Conservation (phyloP, 2,888 invertebrate species). For the Pterostichus madidus region DNA sequence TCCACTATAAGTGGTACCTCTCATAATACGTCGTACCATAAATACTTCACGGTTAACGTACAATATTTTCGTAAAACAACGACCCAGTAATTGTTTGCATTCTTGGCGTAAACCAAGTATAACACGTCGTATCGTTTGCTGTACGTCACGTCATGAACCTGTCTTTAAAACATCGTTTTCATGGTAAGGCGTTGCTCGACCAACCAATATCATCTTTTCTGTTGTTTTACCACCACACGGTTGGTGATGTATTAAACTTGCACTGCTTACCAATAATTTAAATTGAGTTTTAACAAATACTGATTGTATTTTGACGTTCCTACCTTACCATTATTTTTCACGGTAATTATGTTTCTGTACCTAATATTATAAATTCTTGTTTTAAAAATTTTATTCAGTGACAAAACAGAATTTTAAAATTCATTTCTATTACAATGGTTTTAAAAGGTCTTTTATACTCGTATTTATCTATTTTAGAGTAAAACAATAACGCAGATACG, state of each 20-base stretch:
- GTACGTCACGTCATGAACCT: constrained; percentile 30
- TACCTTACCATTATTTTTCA: background rate
- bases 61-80: constrained; percentile 41
- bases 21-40: constrained; percentile 26
- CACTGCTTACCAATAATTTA: constrained; percentile 33
- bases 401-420: too few species aligned
- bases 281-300: constrained; percentile 1
- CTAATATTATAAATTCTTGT: too few species aligned
- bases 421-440: too few species aligned
- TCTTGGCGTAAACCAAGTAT: constrained; percentile 25
- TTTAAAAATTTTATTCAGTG: too few species aligned
- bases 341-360: too few species aligned
- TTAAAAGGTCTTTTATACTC: too few species aligned
- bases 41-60: constrained; percentile 3
- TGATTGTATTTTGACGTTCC: constrained; percentile 16
- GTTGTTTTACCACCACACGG: background rate
- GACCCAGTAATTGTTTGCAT: constrained; percentile 39
- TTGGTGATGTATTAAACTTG: background rate
- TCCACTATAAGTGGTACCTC: constrained; percentile 9
- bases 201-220: background rate
- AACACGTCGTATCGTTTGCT: constrained; percentile 25
- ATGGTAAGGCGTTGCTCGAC: constrained; percentile 14
- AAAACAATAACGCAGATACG: too few species aligned
- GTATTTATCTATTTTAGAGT: too few species aligned
- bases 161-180: background rate